Evolutionary conservation across 2,113 vertebrate species (phyloP), one percentile per base, ranked within the genome.

Genomic region (Periophthalmus modestus): DNA sequence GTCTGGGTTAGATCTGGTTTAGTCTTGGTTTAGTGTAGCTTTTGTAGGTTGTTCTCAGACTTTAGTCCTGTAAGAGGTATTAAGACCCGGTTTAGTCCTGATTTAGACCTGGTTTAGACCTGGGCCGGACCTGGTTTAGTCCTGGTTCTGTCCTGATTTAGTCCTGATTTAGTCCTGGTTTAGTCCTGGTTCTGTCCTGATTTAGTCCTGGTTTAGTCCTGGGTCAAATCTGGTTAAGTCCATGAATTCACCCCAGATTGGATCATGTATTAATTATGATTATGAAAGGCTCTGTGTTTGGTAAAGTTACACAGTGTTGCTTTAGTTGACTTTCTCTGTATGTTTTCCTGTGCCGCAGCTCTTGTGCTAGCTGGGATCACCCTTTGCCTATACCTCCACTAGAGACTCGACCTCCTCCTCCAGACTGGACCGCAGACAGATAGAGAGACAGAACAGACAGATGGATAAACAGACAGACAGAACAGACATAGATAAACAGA

Each of bases 331-430:
- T 78, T 71, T 63, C 57, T 58, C 62, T 74, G 75, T 86, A 50
- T 68, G 58, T 75, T 39, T 39, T 43, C 39, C 10, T 19, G 82
- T 83, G 70, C 76, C 71, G 58, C 12, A 48, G 21, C 15, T 0
- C 73, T 84, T 54, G 82, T 82, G 66, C 83, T 82, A 78, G 82
- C 78, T 75, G 71, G 68, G 57, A 83, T 85, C 91, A 89, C 89
- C 88, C 75, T 85, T 43, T 84, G 89, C 85, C 91, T 89, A 85
- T 88, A 90, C 89, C 73, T 76, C 78, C 72, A 77, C 84, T 82
- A 5, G 57, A 28, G 74, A 72, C 87, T 80, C 52, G 65, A 90
- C 68, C 82, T 74, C 73, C 83, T 82, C 79, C 85, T 84, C 39
- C 39, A 43, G 39, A 43, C 28, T 28, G 28, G 28, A 28, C 28